Conservation (phyloP, 2,888 invertebrate genomes). For the Agonum fuliginosum region DNA sequence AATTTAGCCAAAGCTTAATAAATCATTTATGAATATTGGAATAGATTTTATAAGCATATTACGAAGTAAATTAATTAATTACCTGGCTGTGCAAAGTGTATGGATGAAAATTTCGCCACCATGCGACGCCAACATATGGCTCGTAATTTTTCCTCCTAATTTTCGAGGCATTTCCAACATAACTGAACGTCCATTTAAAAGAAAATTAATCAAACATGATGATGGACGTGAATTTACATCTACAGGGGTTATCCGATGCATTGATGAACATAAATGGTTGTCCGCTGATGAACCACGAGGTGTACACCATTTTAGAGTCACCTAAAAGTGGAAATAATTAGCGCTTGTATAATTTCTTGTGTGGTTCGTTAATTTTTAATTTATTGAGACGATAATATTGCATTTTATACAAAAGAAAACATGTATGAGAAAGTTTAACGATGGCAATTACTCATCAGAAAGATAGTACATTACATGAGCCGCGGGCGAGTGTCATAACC, state of each 20-base stretch:
- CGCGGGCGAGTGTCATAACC: too few relatives aligned
- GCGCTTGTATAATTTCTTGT: slow-evolving; percentile 21
- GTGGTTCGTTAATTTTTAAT: neutral
- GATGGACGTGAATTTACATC: slow-evolving; percentile 98
- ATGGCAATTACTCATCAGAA: too few relatives aligned
- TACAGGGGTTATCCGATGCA: slow-evolving; percentile 94
- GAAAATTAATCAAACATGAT: slow-evolving; percentile 96
- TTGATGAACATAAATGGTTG: slow-evolving; percentile 87
- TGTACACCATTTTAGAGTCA: slow-evolving; percentile 97
- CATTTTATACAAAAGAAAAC: too few relatives aligned
- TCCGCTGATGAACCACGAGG: slow-evolving; percentile 92
- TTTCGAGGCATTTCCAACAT: slow-evolving; percentile 93
- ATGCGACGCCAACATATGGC: slow-evolving; percentile 94
- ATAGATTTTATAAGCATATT: too few relatives aligned
- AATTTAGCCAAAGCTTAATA: too few relatives aligned
- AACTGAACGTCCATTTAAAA: slow-evolving; percentile 95
- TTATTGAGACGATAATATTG: too few relatives aligned
- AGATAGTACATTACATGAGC: too few relatives aligned
- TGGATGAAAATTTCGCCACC: slow-evolving; percentile 98
- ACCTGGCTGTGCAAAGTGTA: slow-evolving; percentile 85
- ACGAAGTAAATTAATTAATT: too few relatives aligned
- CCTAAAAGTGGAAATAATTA: slow-evolving; percentile 70
- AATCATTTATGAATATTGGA: too few relatives aligned
- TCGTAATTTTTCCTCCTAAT: slow-evolving; percentile 89
- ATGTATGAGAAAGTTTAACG: too few relatives aligned